These are phyloP conservation scores for Pseudachorutes palmiensis DNA, from an alignment of 1,140 invertebrate species.

Conservation along the genomic window DNA sequence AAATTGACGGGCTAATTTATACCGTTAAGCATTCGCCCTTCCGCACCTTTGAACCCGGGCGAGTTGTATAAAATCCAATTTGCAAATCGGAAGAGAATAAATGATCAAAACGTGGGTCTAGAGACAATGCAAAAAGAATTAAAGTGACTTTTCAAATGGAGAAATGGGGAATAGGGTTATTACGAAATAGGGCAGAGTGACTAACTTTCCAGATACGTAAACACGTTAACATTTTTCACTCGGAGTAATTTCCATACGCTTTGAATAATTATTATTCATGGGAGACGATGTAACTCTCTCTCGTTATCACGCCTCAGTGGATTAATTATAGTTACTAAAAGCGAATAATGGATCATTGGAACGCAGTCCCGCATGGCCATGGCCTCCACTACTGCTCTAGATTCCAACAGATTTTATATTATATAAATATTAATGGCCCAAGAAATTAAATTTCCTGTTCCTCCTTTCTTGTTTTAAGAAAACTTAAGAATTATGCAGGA, in stretches of 20 bases:
- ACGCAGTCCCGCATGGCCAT: not conserved
- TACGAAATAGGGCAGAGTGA: too few relatives aligned
- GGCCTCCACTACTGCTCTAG: not conserved
- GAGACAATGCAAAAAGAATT: too few relatives aligned
- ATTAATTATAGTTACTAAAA: not conserved
- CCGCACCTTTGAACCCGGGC: too few relatives aligned
- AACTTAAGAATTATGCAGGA: too few relatives aligned
- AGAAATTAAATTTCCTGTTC: not conserved
- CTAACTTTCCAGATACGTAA: not conserved
- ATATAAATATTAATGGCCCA: not conserved
- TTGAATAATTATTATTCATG: not conserved
- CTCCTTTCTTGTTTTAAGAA: not conserved
- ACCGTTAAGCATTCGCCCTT: too few relatives aligned
- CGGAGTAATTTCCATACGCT: not conserved
- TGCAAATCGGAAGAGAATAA: too few relatives aligned
- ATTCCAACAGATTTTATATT: not conserved
- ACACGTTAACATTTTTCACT: not conserved
- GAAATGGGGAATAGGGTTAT: too few relatives aligned
- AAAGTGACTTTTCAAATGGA: too few relatives aligned
- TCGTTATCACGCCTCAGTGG: not conserved
- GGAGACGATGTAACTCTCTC: not conserved
- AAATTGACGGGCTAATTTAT: too few relatives aligned
- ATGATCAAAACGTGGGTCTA: too few relatives aligned
- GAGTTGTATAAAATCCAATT: too few relatives aligned
- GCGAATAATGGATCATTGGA: too few relatives aligned